Percentiles rank a stretch among this genome's conserved stretches.
Conservation (phyloP, 92 coral and sea anemone species). For the Porites divaricata region DNA sequence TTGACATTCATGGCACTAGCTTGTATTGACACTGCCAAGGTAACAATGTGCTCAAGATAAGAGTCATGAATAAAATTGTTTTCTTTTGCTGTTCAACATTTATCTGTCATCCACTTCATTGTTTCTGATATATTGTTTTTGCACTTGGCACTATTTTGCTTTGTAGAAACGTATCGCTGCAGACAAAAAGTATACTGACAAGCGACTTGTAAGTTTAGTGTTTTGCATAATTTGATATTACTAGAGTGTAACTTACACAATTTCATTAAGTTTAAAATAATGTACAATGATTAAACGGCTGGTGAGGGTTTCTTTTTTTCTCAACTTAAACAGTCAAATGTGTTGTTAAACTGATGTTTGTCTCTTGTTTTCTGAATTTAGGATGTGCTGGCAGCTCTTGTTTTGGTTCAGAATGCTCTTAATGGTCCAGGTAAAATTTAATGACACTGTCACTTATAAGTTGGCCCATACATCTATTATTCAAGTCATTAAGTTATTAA, state of each 20-base stretch:
- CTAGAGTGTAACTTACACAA: too few relatives aligned
- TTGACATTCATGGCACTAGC: slow-evolving; percentile 88
- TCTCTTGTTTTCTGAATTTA: slow-evolving; percentile 11
- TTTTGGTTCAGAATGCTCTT: slow-evolving; percentile 89
- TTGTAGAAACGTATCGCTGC: slow-evolving; percentile 91
- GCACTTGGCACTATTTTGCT: background rate
- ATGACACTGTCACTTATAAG: background rate
- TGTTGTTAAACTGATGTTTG: background rate
- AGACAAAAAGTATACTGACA: slow-evolving; percentile 97
- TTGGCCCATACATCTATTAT: background rate
- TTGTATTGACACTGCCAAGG: slow-evolving; percentile 93
- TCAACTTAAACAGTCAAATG: background rate
- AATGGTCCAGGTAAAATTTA: slow-evolving; percentile 87
- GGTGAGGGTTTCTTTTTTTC: background rate
- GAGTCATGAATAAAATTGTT: too few relatives aligned
- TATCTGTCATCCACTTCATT: background rate
- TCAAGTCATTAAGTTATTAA: background rate
- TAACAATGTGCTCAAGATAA: slow-evolving; percentile 24
- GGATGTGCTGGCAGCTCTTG: slow-evolving; percentile 98
- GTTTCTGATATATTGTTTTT: background rate
- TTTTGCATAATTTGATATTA: background rate
- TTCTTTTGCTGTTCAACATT: background rate
- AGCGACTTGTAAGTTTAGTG: slow-evolving; percentile 78
- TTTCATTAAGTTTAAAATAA: background rate
- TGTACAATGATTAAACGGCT: too few relatives aligned